Evolutionary conservation across 23 tunicate species (phyloP), one percentile per base, ranked within the genome.

Genomic region (Clavelina lepadiformis): DNA sequence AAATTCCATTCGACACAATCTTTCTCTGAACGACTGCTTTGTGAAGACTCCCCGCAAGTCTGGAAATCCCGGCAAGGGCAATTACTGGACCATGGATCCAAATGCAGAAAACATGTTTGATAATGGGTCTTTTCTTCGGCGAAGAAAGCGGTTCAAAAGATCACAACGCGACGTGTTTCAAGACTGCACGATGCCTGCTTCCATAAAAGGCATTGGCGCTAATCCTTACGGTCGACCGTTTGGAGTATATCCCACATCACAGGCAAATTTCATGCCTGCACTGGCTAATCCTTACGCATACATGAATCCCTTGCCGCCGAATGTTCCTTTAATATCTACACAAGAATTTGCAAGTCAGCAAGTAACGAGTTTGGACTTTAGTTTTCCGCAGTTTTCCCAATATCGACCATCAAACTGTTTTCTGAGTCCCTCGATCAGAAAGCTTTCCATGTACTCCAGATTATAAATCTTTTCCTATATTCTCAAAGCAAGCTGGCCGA

Each of bases 51-150:
- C 96, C 21, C 88, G 96, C 4, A 88, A 88, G 31, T 79, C 96
- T 5, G 83, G 83, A 29, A 88, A 88, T 63, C 96, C 96, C 7
- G 96, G 96, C 28, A 88, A 88, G 50, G 96, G 96, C 8, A 88
- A 88, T 73, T 88, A 88, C 68, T 88, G 96, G 96, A 74, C 79
- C 35, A 80, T 88, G 88, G 83, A 88, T 37, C 96, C 96, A 0
- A 88, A 83, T 4, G 96, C 96, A 5, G 96, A 88, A 56, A 79
- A 88, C 45, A 88, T 88, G 96, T 88, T 88, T 57, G 96, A 88
- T 46, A 88, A 88, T 55, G 96, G 96, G 3, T 88, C 96, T 24
- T 88, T 80, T 37, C 69, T 88, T 1, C 60, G 96, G 5, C 77
- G 96, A 18, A 59, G 96, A 34, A 76, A 75, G 45, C 86, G 96